These are phyloP conservation scores for Atrina japonica DNA, from an alignment of 2,888 invertebrate species.

Conservation along the genomic window DNA sequence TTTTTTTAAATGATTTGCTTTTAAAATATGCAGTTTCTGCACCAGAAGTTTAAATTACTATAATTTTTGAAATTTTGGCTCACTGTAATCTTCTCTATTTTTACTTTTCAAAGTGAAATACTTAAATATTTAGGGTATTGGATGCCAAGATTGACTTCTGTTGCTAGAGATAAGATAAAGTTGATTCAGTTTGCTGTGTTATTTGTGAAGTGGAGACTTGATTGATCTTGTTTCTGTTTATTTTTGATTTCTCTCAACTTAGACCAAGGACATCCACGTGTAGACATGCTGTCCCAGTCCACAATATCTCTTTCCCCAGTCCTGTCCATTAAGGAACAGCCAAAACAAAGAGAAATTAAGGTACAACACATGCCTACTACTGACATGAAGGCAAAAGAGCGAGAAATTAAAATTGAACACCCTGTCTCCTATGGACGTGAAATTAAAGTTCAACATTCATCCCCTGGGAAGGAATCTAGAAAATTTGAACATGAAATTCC, in stretches of 20 bases:
- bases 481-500: slow-evolving; percentile 12
- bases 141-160: too few species aligned
- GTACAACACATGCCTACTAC: slow-evolving; percentile 14
- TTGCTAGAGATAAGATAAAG: too few species aligned
- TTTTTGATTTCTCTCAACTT: neutral
- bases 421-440: slow-evolving; percentile 17
- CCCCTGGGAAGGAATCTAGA: neutral
- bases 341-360: slow-evolving; percentile 13
- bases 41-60: neutral
- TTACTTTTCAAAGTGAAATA: too few species aligned
- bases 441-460: slow-evolving; percentile 17
- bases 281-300: slow-evolving; percentile 21
- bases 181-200: too few species aligned
- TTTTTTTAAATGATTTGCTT: too few species aligned
- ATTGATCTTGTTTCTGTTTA: neutral
- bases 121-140: too few species aligned
- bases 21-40: too few species aligned
- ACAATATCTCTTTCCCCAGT: slow-evolving; percentile 21
- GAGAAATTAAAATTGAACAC: slow-evolving; percentile 23
- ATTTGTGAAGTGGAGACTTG: too few species aligned
- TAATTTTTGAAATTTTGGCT: too few species aligned
- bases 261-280: neutral
- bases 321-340: neutral
- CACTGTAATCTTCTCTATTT: too few species aligned
- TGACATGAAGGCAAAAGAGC: neutral